Conservation (phyloP, 2,888 invertebrate genomes). For the Tetragonisca angustula region DNA sequence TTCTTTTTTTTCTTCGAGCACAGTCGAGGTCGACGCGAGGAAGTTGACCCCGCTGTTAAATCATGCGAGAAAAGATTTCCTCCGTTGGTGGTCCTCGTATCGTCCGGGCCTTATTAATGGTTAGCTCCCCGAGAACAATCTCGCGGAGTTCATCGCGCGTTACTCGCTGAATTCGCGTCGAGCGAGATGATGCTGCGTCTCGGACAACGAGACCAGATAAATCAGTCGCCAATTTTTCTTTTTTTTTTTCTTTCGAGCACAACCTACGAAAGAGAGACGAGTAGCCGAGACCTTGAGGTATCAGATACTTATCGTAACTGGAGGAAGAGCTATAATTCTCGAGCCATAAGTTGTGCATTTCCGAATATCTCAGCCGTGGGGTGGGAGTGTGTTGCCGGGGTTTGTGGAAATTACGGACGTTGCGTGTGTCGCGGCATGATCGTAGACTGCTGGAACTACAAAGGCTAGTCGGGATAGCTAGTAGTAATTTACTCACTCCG, state of each 20-base stretch:
- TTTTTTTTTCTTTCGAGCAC: no score
- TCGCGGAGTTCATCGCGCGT: conserved; percentile 18
- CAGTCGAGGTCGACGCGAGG: conserved; percentile 29
- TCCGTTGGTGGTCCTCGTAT: conserved; percentile 58
- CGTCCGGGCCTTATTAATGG: conserved; percentile 63
- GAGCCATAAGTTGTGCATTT: conserved; percentile 40
- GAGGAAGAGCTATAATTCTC: background rate
- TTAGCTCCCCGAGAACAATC: conserved; percentile 11
- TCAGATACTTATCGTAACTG: background rate
- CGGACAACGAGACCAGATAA: background rate
- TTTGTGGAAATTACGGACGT: conserved; percentile 43
- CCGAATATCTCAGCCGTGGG: conserved; percentile 42
- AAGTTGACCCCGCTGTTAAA: conserved; percentile 53
- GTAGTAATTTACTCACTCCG: conserved; percentile 72
- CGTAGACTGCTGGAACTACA: conserved; percentile 64
- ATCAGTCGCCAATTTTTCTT: background rate
- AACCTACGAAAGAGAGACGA: no score
- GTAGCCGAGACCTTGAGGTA: no score
- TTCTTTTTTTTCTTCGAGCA: conserved; percentile 22
- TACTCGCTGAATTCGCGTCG: conserved; percentile 27
- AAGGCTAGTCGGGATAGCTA: conserved; percentile 69
- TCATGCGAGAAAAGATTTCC: conserved; percentile 54
- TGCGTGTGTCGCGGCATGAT: conserved; percentile 72
- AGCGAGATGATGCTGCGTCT: background rate
- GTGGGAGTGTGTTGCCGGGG: conserved; percentile 11